Evolutionary conservation across 2,888 invertebrate genomes (phyloP), one percentile per base, ranked within the genome.

Genomic region (Lydus trimaculatus): DNA sequence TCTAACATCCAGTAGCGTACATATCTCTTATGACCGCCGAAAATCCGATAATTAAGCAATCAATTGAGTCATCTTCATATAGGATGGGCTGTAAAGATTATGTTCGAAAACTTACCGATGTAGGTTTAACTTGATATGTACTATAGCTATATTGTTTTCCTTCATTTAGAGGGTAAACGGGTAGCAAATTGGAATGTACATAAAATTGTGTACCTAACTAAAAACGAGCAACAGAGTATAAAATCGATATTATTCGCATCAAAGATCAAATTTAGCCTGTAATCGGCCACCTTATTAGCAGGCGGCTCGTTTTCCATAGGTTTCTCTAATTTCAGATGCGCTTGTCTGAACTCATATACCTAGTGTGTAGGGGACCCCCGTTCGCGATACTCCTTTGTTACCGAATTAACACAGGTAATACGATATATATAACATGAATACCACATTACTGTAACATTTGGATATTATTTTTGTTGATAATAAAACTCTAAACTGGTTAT

Each of bases 261-360:
- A 74, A 77, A 77, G 80, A 81, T 82, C 82, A 80, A 80, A 82
- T 82, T 83, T 78, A 79, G 80, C 77, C 82, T 82, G 81, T 83
- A 83, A 83, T 83, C 82, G 82, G 81, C 80, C 81, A 82, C 82
- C 82, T 81, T 82, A 83, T 82, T 83, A 83, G 80, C 80, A 78
- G 76, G 74, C 78, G 80, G 80, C 78, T 82, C 82, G 72, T 82
- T 82, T 82, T 81, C 80, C 81, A 78, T 73, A 75, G 76, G 75
- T 73, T 76, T 73, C 80, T 81, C 81, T 79, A 74, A 81, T 81
- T 80, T 81, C 82, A 80, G 74, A 73, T 78, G 80, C 78, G 78
- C 76, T 73, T 78, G 76, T 78, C 77, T 78, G 78, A 78, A 76
- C 72, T 67, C 72, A 74, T 72, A 78, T 75, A 68, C n/a, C n/a